Percentiles rank a stretch among this genome's conserved stretches.
These are phyloP conservation scores for Hylaeus anthracinus DNA, from an alignment of 1,140 invertebrate genomes.

Conservation along the genomic window DNA sequence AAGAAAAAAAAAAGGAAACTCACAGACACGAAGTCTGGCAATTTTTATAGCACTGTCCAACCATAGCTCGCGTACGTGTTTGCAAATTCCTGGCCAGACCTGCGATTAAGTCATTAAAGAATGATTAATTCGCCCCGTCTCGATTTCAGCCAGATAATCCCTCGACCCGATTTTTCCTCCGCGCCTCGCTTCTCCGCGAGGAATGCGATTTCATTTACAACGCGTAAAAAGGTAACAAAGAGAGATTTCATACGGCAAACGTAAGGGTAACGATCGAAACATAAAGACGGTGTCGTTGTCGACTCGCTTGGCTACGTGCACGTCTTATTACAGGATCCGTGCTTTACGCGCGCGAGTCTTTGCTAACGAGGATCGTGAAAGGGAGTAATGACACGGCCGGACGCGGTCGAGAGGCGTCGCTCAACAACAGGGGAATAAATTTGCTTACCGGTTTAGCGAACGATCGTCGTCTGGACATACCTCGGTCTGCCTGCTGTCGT, in stretches of 20 bases:
- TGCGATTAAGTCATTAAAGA: too few species aligned
- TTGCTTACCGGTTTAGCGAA: constrained; percentile 76
- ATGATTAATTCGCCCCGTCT: too few species aligned
- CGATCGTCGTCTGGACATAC: constrained; percentile 58
- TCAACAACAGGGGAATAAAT: constrained; percentile 74
- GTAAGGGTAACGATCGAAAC: constrained; percentile 49
- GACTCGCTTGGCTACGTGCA: constrained; percentile 45
- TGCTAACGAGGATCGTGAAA: constrained; percentile 77
- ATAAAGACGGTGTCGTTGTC: constrained; percentile 45
- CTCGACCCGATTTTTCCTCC: not conserved
- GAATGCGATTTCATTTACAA: constrained; percentile 1
- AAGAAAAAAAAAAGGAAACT: too few species aligned
- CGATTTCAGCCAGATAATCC: not conserved
- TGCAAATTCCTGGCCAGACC: too few species aligned
- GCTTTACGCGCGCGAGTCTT: constrained; percentile 56
- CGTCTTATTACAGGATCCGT: constrained; percentile 61
- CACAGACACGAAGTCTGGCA: too few species aligned
- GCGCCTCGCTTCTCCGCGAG: not conserved
- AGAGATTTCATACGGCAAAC: constrained; percentile 12
- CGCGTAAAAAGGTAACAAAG: constrained; percentile 30
- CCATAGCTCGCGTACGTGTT: too few species aligned
- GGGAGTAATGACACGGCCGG: constrained; percentile 78
- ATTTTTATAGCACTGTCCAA: too few species aligned
- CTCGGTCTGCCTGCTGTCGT: not conserved
- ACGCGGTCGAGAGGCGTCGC: constrained; percentile 72